A percentile compares a stretch with the other conserved stretches of the same genome.
Conservation (phyloP, 1,140 invertebrate genomes). For the Rhagoletis zephyria region DNA sequence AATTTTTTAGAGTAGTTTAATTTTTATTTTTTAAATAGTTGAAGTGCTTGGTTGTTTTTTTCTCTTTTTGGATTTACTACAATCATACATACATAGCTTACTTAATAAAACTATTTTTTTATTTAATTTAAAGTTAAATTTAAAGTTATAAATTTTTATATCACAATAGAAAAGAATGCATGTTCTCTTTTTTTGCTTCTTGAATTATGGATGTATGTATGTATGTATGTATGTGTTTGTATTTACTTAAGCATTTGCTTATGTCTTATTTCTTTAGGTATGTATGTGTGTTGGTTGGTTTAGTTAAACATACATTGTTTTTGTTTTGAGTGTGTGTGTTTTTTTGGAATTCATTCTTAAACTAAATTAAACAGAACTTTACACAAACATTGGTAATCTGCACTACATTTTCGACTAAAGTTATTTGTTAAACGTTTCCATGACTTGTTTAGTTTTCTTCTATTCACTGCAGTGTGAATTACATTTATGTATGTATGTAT, state of each 20-base stretch:
- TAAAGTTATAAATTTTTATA: constrained; percentile 46
- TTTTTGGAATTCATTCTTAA: neutral
- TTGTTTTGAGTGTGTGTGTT: neutral
- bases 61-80: constrained; percentile 11
- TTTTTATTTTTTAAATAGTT: neutral
- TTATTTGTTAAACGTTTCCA: neutral
- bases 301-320: neutral
- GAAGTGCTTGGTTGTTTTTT: neutral
- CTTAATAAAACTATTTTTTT: constrained; percentile 36
- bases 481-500: neutral
- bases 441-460: neutral
- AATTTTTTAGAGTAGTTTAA: neutral
- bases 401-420: neutral
- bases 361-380: constrained; percentile 23
- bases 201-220: neutral
- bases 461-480: neutral
- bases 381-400: neutral
- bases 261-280: neutral
- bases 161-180: constrained; percentile 49
- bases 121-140: neutral
- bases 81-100: constrained; percentile 23
- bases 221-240: neutral
- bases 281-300: neutral
- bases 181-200: constrained; percentile 38
- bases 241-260: neutral